Evolutionary conservation across 1,140 invertebrate species (phyloP), one percentile per base, ranked within the genome.

Genomic region (Drosophila varians): DNA sequence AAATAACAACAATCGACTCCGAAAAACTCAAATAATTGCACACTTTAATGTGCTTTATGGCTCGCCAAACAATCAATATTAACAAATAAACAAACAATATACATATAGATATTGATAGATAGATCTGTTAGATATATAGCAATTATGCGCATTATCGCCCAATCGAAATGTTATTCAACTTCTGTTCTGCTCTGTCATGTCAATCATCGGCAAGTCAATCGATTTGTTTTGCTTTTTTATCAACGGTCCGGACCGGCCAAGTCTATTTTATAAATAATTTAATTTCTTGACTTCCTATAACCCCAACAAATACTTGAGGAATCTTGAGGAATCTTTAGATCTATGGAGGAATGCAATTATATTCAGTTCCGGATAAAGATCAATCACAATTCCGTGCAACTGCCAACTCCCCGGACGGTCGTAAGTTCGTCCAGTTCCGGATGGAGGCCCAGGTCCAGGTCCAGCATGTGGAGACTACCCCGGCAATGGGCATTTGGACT

Each of bases 101-200:
- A 36, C 2, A 11, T 11, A 36, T 4, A 31, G 6, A 31, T 31
- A 2, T 11, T n/a, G 12, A n/a, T n/a, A n/a, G n/a, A n/a, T n/a
- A 9, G 9, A 12, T n/a, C n/a, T n/a, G n/a, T n/a, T n/a, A n/a
- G 23, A 38, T 18, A 23, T 38, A 14, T 46, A 36, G 36, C 60
- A 80, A 80, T 75, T 72, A 73, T 58, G 43, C 46, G 45, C 46
- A 58, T 55, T 62, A 57, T 64, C 45, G 34, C 36, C 26, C 9
- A 70, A 36, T 66, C 46, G 19, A 84, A 78, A 71, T 78, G 79
- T 84, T 75, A 79, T 86, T 84, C 80, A 86, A 86, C 72, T 69
- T 74, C 40, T 70, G 62, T 61, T 61, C 40, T 45, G 49, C 57
- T 34, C 43, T 60, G 66, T 51, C 54, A 73, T 71, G 66, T 58